These are phyloP conservation scores for Standfussiana lucernea DNA, from an alignment of 2,888 invertebrate species.

Conservation along the genomic window DNA sequence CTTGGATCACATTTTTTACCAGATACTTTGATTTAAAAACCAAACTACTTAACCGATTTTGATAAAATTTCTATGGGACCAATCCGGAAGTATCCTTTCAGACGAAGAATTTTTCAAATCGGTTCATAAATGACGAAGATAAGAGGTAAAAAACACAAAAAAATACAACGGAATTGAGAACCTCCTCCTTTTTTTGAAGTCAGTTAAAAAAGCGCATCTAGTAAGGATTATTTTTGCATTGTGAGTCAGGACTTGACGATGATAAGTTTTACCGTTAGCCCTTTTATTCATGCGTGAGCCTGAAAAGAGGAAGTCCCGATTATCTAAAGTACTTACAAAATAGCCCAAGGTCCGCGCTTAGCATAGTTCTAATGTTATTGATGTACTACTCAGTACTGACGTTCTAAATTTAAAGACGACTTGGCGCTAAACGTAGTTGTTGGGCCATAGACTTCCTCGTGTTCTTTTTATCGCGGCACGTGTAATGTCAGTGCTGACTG, in stretches of 20 bases:
- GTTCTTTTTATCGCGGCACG: conserved; percentile 52
- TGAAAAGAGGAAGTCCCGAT: conserved; percentile 2
- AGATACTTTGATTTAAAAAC: no score
- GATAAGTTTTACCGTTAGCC: background rate
- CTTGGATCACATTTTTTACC: no score
- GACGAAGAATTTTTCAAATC: no score
- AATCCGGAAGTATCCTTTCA: no score
- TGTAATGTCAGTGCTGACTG: conserved; percentile 33
- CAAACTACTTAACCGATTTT: no score
- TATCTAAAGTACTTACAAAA: background rate
- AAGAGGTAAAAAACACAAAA: no score
- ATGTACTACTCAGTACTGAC: conserved; percentile 6
- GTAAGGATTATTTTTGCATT: background rate
- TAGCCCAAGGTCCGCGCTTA: conserved; percentile 31
- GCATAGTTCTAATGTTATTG: conserved; percentile 25
- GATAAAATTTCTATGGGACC: no score
- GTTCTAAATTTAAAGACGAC: conserved; percentile 54
- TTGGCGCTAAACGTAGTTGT: conserved; percentile 51
- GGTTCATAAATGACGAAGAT: no score
- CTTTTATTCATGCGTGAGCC: background rate
- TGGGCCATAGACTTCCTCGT: conserved; percentile 59
- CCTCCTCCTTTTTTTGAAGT: no score
- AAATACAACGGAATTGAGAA: no score
- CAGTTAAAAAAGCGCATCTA: no score
- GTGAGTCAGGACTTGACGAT: background rate